Evolutionary conservation across 1,140 invertebrate species (phyloP), one percentile per base, ranked within the genome.

Genomic region (Calliopsis andreniformis): DNA sequence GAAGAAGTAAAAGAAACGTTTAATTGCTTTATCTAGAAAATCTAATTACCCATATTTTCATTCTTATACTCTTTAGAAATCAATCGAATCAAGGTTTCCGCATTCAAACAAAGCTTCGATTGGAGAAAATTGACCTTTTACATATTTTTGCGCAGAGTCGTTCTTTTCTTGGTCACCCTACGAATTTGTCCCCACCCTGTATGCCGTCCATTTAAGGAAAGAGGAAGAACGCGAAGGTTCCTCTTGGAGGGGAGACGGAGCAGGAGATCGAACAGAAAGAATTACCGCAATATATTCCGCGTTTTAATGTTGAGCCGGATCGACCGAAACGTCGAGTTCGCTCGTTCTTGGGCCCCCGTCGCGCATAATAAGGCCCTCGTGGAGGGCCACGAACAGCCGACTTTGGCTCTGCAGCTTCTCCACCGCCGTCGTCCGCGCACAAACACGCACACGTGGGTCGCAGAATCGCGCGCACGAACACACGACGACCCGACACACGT

Each of bases 231-330:
- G 23, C 25, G 45, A 14, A 2, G 16, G 14, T 4, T 14, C 6
- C n/a, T n/a, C n/a, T 42, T 16, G 20, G 25, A 28, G 30, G 28
- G 25, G 42, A 23, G 0, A 25, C 18, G 3, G 47, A 18, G 18
- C 62, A 53, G 20, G 43, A 58, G 58, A 81, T 83, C 80, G 76
- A 79, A 83, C 64, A 35, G 70, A 76, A 84, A 84, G 82, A 85
- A 85, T 86, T 83, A 83, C 82, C 83, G 77, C 77, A 61, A 83
- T 85, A 86, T 83, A 80, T 78, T 78, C 62, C 55, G 66, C 70
- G 79, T 73, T 82, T 82, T 76, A 85, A 84, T 63, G 53, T 67
- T 59, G 51, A 64, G 72, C 51, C 20, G 70, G 70, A 83, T 79
- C 80, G 64, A 75, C 68, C 81, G 68, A 83, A 84, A 84, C 56